phyloP scores from a whole-genome alignment of 2,797 vertebrate species.

The Pipistrellus pygmaeus region DNA sequence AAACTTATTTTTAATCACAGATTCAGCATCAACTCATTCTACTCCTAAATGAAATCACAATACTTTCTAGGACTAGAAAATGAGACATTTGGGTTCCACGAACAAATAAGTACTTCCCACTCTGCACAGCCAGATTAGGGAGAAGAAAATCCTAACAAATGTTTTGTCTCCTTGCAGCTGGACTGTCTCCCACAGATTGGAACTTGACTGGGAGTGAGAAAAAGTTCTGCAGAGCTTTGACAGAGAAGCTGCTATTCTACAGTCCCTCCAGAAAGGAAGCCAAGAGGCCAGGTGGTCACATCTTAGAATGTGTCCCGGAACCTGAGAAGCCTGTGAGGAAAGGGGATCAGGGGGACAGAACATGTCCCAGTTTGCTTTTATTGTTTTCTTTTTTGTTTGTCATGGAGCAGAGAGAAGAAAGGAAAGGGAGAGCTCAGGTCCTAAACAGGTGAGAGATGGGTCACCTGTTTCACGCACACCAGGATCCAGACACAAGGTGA shows the following conservation, averaged over 20 bases:
- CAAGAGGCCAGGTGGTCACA: not conserved
- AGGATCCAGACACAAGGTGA: not conserved
- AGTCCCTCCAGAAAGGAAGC: not conserved
- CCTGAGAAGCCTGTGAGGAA: not conserved
- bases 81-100: not conserved
- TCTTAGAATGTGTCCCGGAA: not conserved
- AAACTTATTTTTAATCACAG: conserved; percentile 86
- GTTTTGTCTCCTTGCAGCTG: not conserved
- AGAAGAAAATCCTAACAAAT: not conserved
- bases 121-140: not conserved
- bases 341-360: not conserved
- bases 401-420: not conserved
- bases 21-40: conserved; percentile 54
- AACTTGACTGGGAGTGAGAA: not conserved
- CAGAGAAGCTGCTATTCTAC: not conserved
- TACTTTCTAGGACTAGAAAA: conserved; percentile 59
- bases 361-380: not conserved
- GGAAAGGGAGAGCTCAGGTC: not conserved
- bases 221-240: not conserved
- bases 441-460: not conserved
- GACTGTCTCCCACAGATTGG: not conserved
- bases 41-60: conserved; percentile 46
- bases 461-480: not conserved
- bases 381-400: not conserved
- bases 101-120: not conserved